phyloP scores from a whole-genome alignment of 2,888 invertebrate genomes.

The Hymenopus coronatus region DNA sequence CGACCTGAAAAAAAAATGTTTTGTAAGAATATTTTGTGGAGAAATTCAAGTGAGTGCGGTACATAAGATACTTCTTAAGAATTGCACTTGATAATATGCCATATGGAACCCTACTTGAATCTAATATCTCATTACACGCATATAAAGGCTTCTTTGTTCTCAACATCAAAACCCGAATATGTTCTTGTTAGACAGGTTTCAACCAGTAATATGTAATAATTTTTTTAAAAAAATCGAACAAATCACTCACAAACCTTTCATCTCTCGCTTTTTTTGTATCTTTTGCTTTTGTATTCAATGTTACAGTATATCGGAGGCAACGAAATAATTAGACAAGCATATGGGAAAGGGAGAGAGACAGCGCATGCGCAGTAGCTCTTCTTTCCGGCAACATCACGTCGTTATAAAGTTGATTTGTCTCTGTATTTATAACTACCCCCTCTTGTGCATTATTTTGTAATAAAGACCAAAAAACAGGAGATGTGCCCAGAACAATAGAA shows the following conservation, averaged over 20 bases:
- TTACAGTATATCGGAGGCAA: constrained; percentile 21
- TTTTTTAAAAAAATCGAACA: constrained; percentile 7
- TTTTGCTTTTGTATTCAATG: constrained; percentile 29
- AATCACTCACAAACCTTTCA: constrained; percentile 25
- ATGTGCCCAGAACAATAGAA: constrained; percentile 6
- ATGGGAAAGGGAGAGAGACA: constrained; percentile 14
- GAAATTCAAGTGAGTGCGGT: too few species aligned
- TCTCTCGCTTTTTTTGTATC: constrained; percentile 23
- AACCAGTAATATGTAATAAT: not conserved
- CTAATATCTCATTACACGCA: not conserved
- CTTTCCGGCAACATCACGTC: not conserved
- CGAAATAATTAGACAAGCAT: constrained; percentile 30
- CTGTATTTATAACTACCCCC: not conserved
- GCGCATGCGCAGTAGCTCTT: not conserved
- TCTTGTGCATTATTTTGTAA: not conserved
- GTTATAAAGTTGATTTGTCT: constrained; percentile 13
- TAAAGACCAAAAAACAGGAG: not conserved
- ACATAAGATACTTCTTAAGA: too few species aligned
- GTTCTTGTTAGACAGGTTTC: constrained; percentile 10
- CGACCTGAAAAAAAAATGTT: too few species aligned
- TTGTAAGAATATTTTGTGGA: too few species aligned
- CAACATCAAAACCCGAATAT: not conserved
- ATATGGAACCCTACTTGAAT: not conserved
- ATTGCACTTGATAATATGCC: not conserved
- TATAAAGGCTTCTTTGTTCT: not conserved